Conservation (phyloP, 2,113 vertebrate species). For the Psettodes erumei region DNA sequence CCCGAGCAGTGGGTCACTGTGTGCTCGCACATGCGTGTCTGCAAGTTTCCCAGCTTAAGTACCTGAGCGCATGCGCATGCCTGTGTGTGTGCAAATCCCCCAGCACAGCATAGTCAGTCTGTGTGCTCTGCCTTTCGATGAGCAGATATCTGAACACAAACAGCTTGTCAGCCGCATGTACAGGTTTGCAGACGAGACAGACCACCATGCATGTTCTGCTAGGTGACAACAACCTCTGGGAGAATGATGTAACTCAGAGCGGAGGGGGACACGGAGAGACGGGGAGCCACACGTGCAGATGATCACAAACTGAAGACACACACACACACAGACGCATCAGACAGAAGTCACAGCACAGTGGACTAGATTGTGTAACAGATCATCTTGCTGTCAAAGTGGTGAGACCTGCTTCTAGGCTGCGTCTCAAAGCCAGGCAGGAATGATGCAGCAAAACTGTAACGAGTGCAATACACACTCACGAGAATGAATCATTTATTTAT, state of each 20-base stretch:
- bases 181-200: slow-evolving; percentile 46
- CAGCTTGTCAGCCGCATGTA: slow-evolving; percentile 52
- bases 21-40: neutral
- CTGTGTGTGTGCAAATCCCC: neutral
- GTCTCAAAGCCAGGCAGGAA: slow-evolving; percentile 64
- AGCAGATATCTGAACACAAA: slow-evolving; percentile 43
- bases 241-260: slow-evolving; percentile 50
- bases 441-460: slow-evolving; percentile 74
- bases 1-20: slow-evolving; percentile 2
- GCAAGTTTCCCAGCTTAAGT: neutral
- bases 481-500: slow-evolving; percentile 69
- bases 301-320: slow-evolving; percentile 13
- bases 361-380: slow-evolving; percentile 53
- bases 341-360: slow-evolving; percentile 19
- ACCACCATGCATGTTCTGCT: slow-evolving; percentile 38
- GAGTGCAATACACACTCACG: slow-evolving; percentile 58
- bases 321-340: neutral
- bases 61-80: neutral
- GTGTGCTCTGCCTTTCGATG: slow-evolving; percentile 50
- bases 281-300: neutral
- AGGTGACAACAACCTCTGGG: slow-evolving; percentile 63
- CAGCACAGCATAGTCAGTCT: slow-evolving; percentile 18
- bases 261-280: neutral
- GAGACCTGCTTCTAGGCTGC: slow-evolving; percentile 26
- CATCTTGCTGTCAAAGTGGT: slow-evolving; percentile 46